These are phyloP conservation scores for Larimichthys polyactis DNA, from an alignment of 2,113 vertebrate species.

Conservation along the genomic window DNA sequence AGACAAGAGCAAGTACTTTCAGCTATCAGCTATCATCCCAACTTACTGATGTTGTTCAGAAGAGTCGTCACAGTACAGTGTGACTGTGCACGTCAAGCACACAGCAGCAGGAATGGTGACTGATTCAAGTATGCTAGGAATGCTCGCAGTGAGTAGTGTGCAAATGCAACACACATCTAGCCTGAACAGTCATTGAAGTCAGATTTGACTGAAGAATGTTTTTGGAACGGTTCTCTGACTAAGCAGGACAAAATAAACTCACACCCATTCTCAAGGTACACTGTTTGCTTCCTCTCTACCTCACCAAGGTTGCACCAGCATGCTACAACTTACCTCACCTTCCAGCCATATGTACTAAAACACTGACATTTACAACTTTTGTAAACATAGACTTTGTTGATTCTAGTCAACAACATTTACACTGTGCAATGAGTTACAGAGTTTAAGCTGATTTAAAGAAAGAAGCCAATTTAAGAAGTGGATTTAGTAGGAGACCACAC, in stretches of 20 bases:
- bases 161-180: constrained; percentile 2
- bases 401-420: too few relatives aligned
- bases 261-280: constrained; percentile 22
- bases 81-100: not conserved
- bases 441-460: too few relatives aligned
- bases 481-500: not conserved
- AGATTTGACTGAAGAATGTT: not conserved
- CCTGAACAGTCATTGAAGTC: not conserved
- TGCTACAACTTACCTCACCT: not conserved
- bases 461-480: too few relatives aligned
- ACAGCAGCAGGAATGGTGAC: constrained; percentile 6
- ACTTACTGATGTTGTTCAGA: not conserved
- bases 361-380: not conserved
- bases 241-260: not conserved
- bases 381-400: not conserved
- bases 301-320: not conserved
- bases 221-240: constrained; percentile 17
- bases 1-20: constrained; percentile 13
- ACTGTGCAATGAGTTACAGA: too few relatives aligned
- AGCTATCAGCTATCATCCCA: not conserved
- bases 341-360: not conserved
- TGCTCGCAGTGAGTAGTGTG: not conserved
- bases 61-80: not conserved
- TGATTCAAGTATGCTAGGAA: constrained; percentile 28
- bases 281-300: not conserved